These are phyloP conservation scores for Carterocephalus palaemon DNA, from an alignment of 2,888 invertebrate species.

Conservation along the genomic window DNA sequence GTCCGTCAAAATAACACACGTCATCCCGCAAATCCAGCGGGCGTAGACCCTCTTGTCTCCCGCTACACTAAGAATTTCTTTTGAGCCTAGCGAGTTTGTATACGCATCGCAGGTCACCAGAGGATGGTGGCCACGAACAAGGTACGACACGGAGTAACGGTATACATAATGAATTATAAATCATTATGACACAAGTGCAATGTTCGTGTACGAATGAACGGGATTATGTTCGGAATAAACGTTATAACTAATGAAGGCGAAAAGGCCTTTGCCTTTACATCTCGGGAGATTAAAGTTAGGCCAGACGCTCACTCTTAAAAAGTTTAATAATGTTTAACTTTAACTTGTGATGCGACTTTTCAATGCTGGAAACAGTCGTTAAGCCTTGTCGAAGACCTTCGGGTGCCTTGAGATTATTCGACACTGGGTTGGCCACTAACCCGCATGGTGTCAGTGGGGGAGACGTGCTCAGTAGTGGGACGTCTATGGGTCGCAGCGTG, in stretches of 20 bases:
- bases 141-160: conserved; percentile 28
- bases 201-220: conserved; percentile 31
- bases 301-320: conserved; percentile 4
- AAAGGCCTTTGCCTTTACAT: conserved; percentile 16
- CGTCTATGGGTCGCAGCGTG: too few species aligned
- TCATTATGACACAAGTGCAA: conserved; percentile 34
- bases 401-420: too few species aligned
- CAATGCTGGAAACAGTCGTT: too few species aligned
- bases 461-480: too few species aligned
- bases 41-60: conserved; percentile 21
- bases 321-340: too few species aligned
- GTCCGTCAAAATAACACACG: conserved; percentile 38
- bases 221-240: conserved; percentile 26
- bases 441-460: too few species aligned
- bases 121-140: conserved; percentile 13
- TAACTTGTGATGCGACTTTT: too few species aligned
- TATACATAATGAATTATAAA: conserved; percentile 33
- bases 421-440: too few species aligned
- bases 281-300: conserved; percentile 13
- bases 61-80: conserved; percentile 10
- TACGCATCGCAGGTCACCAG: conserved; percentile 7
- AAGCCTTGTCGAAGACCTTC: too few species aligned
- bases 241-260: conserved; percentile 28
- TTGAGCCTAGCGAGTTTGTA: conserved; percentile 3
- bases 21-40: conserved; percentile 26